Evolutionary conservation across 2,113 vertebrate species (phyloP).

Genomic region (Pelobates fuscus): DNA sequence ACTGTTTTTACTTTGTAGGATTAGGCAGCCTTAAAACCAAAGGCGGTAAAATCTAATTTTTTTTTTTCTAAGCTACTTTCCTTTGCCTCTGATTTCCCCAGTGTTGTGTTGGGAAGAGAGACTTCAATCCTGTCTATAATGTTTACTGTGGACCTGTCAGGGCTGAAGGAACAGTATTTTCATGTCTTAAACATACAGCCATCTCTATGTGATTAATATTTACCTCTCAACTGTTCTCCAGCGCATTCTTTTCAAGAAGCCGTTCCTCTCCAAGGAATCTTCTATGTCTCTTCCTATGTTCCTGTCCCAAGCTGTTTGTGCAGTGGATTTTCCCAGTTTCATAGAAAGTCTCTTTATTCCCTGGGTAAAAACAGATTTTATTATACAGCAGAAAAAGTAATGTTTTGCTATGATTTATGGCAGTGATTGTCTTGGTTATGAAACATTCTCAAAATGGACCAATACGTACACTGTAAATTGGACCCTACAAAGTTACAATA

Average conservation of each 20-base stretch:
- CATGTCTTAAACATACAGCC: conserved; percentile 1
- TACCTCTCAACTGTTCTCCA: not conserved
- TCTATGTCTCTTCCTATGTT: too few relatives aligned
- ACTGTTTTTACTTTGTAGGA: not conserved
- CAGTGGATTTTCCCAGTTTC: too few relatives aligned
- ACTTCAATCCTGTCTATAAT: not conserved
- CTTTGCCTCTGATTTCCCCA: not conserved
- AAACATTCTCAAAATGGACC: too few relatives aligned
- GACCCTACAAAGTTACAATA: too few relatives aligned
- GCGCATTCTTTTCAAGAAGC: not conserved
- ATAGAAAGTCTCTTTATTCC: too few relatives aligned
- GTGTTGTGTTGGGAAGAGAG: not conserved
- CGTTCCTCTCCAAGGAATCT: not conserved
- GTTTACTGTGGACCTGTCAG: not conserved
- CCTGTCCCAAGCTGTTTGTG: too few relatives aligned
- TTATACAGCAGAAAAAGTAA: too few relatives aligned
- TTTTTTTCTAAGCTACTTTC: conserved; percentile 1
- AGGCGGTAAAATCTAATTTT: too few relatives aligned
- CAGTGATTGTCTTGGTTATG: too few relatives aligned
- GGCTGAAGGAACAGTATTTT: not conserved
- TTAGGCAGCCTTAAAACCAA: not conserved
- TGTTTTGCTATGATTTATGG: too few relatives aligned
- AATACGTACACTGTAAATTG: too few relatives aligned
- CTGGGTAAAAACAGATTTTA: too few relatives aligned
- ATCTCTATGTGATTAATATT: not conserved